phyloP scores from a whole-genome alignment of 2,113 vertebrate species.

The Euleptes europaea region DNA sequence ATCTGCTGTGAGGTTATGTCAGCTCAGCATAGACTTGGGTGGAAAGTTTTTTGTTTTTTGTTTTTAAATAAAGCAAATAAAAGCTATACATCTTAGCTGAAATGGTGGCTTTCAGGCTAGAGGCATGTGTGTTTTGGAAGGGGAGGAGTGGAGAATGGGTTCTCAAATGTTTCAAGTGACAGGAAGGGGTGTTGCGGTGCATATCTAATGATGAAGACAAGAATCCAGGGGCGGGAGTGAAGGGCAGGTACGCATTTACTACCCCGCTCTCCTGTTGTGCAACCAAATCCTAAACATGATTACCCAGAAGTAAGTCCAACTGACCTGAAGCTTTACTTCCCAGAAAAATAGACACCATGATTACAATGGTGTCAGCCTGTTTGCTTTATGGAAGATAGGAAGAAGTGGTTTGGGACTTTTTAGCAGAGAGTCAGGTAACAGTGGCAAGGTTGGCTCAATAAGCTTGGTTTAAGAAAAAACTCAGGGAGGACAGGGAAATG shows the following conservation, averaged over 20 bases:
- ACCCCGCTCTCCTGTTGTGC: background rate
- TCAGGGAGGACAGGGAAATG: background rate
- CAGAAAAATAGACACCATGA: background rate
- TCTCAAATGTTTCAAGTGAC: background rate
- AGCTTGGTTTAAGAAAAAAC: background rate
- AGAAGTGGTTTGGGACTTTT: background rate
- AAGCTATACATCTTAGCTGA: background rate
- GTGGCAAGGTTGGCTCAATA: too few relatives aligned
- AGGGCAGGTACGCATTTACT: background rate
- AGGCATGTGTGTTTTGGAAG: too few relatives aligned
- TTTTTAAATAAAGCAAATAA: too few relatives aligned
- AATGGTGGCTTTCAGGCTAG: background rate
- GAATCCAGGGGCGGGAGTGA: background rate
- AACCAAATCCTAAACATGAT: background rate
- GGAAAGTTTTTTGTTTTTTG: too few relatives aligned
- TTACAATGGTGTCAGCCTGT: background rate
- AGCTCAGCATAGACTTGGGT: background rate
- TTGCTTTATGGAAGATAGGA: background rate
- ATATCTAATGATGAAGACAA: background rate
- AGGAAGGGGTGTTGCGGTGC: background rate
- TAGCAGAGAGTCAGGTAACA: background rate
- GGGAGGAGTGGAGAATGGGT: background rate
- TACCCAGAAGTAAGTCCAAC: background rate
- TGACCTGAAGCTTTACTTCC: background rate
- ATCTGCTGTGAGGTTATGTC: too few relatives aligned